Evolutionary conservation across 2,113 vertebrate species (phyloP).

Genomic region (Leucoraja erinaceus): DNA sequence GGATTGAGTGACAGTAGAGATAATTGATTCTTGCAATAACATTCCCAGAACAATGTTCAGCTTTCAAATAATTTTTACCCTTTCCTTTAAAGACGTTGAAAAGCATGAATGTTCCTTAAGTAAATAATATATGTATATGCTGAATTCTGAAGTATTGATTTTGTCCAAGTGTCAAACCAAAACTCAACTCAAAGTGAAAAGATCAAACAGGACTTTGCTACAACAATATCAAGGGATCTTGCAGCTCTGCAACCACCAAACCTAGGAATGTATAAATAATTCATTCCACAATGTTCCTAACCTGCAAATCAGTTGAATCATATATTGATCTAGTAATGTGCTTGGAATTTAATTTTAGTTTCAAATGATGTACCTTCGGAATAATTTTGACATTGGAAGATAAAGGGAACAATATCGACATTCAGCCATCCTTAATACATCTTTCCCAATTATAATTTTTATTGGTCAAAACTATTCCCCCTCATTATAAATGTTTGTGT

Average conservation of each 20-base stretch:
- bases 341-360: neutral
- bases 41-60: neutral
- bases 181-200: neutral
- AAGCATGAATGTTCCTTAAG: neutral
- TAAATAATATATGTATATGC: constrained; percentile 26
- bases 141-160: constrained; percentile 16
- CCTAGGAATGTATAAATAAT: neutral
- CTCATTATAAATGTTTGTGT: neutral
- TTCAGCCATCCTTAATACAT: neutral
- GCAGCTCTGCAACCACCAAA: neutral
- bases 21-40: constrained; percentile 21
- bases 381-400: neutral
- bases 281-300: neutral
- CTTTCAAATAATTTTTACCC: neutral
- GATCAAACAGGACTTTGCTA: neutral
- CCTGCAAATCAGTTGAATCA: neutral
- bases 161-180: neutral
- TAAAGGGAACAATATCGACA: neutral
- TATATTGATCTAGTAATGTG: neutral
- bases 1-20: constrained; percentile 6
- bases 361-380: neutral
- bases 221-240: neutral
- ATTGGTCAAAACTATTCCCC: neutral
- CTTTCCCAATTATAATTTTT: neutral
- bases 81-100: neutral